A percentile compares a stretch with the other conserved stretches of the same genome.
These are phyloP conservation scores for Oxyruncus cristatus DNA, from an alignment of 2,113 vertebrate species.

Conservation along the genomic window DNA sequence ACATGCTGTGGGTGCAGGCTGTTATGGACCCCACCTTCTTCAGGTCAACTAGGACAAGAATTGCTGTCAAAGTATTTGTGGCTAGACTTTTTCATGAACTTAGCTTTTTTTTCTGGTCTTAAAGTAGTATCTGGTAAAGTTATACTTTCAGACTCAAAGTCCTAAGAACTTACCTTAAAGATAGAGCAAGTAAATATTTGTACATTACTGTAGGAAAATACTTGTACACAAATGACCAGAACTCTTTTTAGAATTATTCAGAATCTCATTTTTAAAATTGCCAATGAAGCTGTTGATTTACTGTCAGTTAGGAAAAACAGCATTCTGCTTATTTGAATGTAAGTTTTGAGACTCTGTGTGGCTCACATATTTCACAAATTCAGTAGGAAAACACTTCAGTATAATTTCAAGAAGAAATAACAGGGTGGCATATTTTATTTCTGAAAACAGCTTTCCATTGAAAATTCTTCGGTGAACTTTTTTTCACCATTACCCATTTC, in stretches of 20 bases:
- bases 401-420: not conserved
- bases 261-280: not conserved
- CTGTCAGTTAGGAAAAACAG: not conserved
- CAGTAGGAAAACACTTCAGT: not conserved
- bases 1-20: not conserved
- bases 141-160: not conserved
- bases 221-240: not conserved
- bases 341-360: not conserved
- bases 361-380: not conserved
- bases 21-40: not conserved
- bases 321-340: not conserved
- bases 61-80: not conserved
- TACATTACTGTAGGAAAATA: not conserved
- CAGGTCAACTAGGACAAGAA: not conserved
- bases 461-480: not conserved
- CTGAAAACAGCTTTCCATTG: not conserved
- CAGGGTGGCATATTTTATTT: not conserved
- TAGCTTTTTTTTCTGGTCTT: not conserved
- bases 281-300: not conserved
- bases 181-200: not conserved
- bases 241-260: not conserved
- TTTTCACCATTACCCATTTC: no score
- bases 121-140: not conserved
- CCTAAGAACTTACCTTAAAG: not conserved
- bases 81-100: not conserved